Evolutionary conservation across 2,888 invertebrate genomes (phyloP).

Genomic region (Isoperla grammatica): DNA sequence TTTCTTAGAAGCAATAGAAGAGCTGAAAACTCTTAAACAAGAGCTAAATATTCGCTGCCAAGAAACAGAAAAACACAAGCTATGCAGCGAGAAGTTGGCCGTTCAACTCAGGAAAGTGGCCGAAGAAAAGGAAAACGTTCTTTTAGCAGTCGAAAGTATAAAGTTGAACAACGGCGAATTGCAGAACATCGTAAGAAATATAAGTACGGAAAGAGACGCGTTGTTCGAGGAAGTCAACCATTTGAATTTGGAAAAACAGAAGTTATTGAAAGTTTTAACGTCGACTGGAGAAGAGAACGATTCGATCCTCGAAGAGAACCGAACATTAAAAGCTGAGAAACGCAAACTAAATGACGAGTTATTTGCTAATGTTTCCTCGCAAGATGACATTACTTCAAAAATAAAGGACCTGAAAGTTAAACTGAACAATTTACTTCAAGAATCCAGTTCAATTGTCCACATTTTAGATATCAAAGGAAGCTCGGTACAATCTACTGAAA

Average conservation of each 20-base stretch:
- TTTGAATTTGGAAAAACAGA: slow-evolving; percentile 22
- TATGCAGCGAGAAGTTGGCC: slow-evolving; percentile 8
- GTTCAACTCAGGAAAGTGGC: slow-evolving; percentile 8
- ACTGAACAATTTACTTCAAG: neutral
- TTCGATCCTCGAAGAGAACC: slow-evolving; percentile 17
- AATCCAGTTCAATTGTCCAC: neutral
- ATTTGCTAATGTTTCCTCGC: slow-evolving; percentile 8
- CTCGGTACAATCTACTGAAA: neutral
- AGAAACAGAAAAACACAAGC: slow-evolving; percentile 14
- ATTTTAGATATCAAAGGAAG: neutral
- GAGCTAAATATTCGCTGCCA: slow-evolving; percentile 15
- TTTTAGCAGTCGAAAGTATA: slow-evolving; percentile 23
- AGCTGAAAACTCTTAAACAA: slow-evolving; percentile 15
- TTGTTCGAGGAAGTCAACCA: slow-evolving; percentile 13
- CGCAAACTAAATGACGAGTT: slow-evolving; percentile 22
- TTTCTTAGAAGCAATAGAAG: slow-evolving; percentile 5
- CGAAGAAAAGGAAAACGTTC: slow-evolving; percentile 23
- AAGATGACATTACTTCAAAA: slow-evolving; percentile 12
- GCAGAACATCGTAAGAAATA: slow-evolving; percentile 19
- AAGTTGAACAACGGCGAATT: slow-evolving; percentile 28
- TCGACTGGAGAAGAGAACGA: slow-evolving; percentile 10
- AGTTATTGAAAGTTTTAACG: slow-evolving; percentile 15
- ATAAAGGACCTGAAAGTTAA: slow-evolving; percentile 4
- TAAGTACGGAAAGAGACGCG: slow-evolving; percentile 24
- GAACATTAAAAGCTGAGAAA: slow-evolving; percentile 22